These are phyloP conservation scores for Calcarius ornatus DNA, from an alignment of 2,113 vertebrate species.

Conservation along the genomic window DNA sequence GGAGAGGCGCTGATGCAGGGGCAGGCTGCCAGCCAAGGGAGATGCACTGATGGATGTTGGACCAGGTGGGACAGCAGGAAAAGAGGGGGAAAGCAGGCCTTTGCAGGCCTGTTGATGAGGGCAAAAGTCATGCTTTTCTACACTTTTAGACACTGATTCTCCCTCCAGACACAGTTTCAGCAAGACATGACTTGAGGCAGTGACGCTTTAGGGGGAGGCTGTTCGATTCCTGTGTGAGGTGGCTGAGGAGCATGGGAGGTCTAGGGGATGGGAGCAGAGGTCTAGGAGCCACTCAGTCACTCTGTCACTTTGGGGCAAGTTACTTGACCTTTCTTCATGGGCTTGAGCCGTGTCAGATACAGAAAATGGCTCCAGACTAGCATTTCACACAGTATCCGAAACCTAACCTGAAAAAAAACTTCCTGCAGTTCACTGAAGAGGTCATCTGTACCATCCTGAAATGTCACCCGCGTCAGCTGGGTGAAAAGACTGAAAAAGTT, in stretches of 20 bases:
- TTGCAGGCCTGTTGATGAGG: constrained; percentile 1
- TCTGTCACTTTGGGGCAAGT: constrained; percentile 40
- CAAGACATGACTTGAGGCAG: background rate
- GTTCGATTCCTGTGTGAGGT: background rate
- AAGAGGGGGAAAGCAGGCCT: background rate
- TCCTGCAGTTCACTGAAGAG: background rate
- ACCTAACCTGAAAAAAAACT: background rate
- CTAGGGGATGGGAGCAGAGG: constrained; percentile 9
- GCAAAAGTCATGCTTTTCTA: background rate
- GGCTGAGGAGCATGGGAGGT: constrained; percentile 4
- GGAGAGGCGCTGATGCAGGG: constrained; percentile 1
- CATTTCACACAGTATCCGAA: background rate
- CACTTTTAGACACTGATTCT: background rate
- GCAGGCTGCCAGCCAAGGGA: background rate
- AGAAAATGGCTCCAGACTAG: background rate
- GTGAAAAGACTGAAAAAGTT: background rate
- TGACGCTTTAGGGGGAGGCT: background rate
- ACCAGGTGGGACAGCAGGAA: background rate
- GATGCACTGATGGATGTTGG: background rate
- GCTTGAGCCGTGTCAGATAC: background rate
- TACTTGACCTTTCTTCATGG: constrained; percentile 8
- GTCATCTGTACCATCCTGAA: background rate
- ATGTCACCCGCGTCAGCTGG: background rate
- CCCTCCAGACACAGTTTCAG: background rate
- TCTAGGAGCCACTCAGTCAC: constrained; percentile 35